Evolutionary conservation across 1,140 invertebrate species (phyloP).

Genomic region (Nephila pilipes): DNA sequence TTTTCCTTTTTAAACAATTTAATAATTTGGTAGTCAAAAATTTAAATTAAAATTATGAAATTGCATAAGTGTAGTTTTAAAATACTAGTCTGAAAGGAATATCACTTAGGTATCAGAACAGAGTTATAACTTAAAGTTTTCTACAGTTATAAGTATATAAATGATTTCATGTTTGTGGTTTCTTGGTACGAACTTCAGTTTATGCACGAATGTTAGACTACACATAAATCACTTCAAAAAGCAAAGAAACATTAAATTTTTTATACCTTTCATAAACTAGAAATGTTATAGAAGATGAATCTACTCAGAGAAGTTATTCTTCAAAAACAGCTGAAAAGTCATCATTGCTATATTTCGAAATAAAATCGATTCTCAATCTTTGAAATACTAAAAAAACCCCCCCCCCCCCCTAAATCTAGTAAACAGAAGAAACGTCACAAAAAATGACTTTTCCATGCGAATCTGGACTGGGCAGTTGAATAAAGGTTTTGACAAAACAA

Average conservation of each 20-base stretch:
- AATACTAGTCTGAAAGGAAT: too few species aligned
- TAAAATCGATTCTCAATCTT: constrained; percentile 59
- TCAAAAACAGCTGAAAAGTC: constrained; percentile 25
- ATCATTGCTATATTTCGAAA: constrained; percentile 38
- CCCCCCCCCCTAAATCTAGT: constrained; percentile 33
- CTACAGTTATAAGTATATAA: too few species aligned
- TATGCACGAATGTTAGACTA: not conserved
- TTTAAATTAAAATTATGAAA: too few species aligned
- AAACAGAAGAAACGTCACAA: constrained; percentile 55
- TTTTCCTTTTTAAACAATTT: too few species aligned
- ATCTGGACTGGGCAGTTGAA: constrained; percentile 73
- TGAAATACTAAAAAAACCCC: not conserved
- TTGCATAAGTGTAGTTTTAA: too few species aligned
- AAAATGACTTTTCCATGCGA: constrained; percentile 69
- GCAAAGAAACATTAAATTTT: constrained; percentile 18
- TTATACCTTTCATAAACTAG: not conserved
- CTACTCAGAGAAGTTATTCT: constrained; percentile 16
- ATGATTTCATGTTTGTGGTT: not conserved
- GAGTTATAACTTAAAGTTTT: too few species aligned
- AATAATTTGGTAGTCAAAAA: too few species aligned
- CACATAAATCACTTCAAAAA: not conserved
- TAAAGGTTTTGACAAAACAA: constrained; percentile 74
- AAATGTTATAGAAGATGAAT: not conserved
- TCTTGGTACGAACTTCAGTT: not conserved
- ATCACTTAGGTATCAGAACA: too few species aligned